phyloP scores from a whole-genome alignment of 2,888 invertebrate genomes.

The Drosophila conformis region DNA sequence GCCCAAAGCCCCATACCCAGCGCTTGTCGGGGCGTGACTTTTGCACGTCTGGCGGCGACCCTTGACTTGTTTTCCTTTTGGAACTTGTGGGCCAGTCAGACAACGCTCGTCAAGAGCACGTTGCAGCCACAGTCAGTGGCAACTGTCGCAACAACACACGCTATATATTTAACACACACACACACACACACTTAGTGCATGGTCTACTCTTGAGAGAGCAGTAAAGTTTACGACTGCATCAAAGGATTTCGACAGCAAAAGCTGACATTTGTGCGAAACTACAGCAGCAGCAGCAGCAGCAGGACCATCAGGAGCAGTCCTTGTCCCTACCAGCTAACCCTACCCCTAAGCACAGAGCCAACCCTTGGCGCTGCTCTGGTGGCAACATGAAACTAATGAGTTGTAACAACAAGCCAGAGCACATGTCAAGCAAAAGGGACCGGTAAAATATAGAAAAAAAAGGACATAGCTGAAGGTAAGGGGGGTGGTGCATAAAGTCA shows the following conservation, averaged over 20 bases:
- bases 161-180: neutral
- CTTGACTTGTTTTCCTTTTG: conserved; percentile 71
- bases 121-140: conserved; percentile 56
- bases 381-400: conserved; percentile 71
- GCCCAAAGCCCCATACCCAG: neutral
- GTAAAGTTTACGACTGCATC: conserved; percentile 73
- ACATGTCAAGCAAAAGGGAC: conserved; percentile 51
- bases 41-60: conserved; percentile 71
- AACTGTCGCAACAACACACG: conserved; percentile 52
- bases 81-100: conserved; percentile 52
- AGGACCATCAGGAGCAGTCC: neutral
- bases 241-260: conserved; percentile 63
- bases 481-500: conserved; percentile 1
- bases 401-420: conserved; percentile 72
- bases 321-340: neutral
- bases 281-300: neutral
- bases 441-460: conserved; percentile 14
- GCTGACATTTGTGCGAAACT: conserved; percentile 41
- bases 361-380: conserved; percentile 1
- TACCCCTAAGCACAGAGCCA: neutral
- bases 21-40: conserved; percentile 58
- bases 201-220: conserved; percentile 49
- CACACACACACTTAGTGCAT: conserved; percentile 5
- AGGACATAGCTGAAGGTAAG: neutral
- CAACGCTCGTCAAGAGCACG: conserved; percentile 59